Evolutionary conservation across 1,140 invertebrate species (phyloP), one percentile per base, ranked within the genome.

Genomic region (Mesaphorura yosii): DNA sequence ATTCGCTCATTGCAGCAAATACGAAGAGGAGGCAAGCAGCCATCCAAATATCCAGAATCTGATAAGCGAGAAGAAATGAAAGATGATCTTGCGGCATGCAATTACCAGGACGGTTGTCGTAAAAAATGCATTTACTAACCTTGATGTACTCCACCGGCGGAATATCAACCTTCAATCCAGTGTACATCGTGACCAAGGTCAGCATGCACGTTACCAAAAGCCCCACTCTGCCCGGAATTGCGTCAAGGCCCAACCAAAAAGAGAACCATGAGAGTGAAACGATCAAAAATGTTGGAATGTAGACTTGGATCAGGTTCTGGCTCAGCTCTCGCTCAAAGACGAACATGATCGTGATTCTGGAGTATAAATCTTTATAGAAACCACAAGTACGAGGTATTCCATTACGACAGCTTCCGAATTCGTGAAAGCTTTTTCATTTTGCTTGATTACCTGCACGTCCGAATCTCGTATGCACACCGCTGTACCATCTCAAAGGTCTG

Each of bases 241-340:
- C 84, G 65, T 90, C 86, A 52, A 88, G 68, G 26, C 83, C 84
- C 10, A 88, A 67, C 84, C 85, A 89, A 65, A 89, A 88, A 60
- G 84, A 86, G 63, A 89, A 87, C 87, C 87, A 90, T 0, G 83
- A 86, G 0, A 90, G 68, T 75, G 87, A 83, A 4, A 91, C 86
- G 6, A 91, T 85, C 4, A 91, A 69, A 2, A 82, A 81, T 1
- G 84, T 88, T 0, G 87, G 87, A 1, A 86, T 83, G 67, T 87
- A 91, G 1, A 84, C 87, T 66, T 89, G 86, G 51, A 89, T 87
- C 5, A 91, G 66, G 66, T 88, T 83, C 66, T 88, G 85, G 7
- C 84, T 84, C 26, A 90, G 85, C 67, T 87, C 81, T 22, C 87
- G 75, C 64, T 87, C 82, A 60, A 90, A 86, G 46, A 78, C 76